Base-by-base conservation (phyloP, 2,797 vertebrate genomes). In the Peromyscus eremicus region DNA sequence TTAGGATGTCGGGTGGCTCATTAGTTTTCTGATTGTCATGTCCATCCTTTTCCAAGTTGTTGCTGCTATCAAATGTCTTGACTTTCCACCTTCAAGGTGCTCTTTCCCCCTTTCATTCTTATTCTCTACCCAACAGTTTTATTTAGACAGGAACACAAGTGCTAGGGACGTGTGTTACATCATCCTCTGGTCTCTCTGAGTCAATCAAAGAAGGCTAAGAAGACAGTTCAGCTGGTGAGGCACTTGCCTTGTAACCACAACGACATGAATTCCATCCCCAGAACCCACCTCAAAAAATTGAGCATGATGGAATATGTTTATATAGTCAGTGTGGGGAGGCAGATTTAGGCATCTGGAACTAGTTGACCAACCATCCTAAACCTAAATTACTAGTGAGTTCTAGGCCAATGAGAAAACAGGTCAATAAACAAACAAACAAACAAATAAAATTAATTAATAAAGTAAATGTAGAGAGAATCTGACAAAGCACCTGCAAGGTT, bases 101-200 rank as follows among this genome's bases (percentile, higher is more conserved):
- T 12, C 19, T 75, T 23, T 94, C 3, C 6, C 86, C 16, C 5
- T 84, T 68, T 37, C 66, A 49, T 91, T 83, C 19, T 62, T 73
- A 12, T n/a, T 5, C 11, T 55, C 37, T 92, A 10, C 25, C 3
- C 8, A 29, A 75, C 34, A 89, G 3, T 7, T 76, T 62, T 66
- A n/a, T 7, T 21, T 66, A 16, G 3, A 2, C 3, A 6, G 37
- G 43, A 29, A 82, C 0, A 17, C 12, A 2, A 12, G 4, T 32
- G 14, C 3, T 52, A 17, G 80, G 11, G 14, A 84, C 76, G 8
- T 57, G 0, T 77, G 3, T 21, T 43, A 76, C 55, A 0, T 1
- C 40, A 17, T 85, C 77, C 12, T 52, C 55, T 80, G 27, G 0
- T 19, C 10, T 49, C 19, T 70, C 21, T 71, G 29, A 96, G 1